Conservation (phyloP, 2,113 vertebrate species). For the Hepsetus odoe region DNA sequence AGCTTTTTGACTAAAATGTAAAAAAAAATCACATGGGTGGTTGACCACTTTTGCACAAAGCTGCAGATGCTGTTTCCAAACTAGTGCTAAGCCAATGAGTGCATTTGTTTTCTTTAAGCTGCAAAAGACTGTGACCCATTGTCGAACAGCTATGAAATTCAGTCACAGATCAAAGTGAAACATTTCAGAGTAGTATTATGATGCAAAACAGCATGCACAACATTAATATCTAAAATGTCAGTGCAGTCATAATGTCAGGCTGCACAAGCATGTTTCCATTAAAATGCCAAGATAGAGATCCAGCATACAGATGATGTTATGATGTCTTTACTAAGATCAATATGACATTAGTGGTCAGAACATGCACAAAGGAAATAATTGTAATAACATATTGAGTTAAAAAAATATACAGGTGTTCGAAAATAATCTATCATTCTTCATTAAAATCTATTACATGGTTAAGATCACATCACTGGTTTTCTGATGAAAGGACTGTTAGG, state of each 20-base stretch:
- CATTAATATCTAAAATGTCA: conserved; percentile 75
- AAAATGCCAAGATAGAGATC: conserved; percentile 67
- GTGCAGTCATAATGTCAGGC: conserved; percentile 70
- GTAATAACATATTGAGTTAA: not conserved
- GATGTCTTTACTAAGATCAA: conserved; percentile 25
- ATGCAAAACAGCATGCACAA: conserved; percentile 70
- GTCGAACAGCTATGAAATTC: conserved; percentile 23
- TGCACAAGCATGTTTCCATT: conserved; percentile 66
- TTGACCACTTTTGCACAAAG: too few species aligned
- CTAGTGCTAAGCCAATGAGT: not conserved
- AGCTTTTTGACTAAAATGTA: too few species aligned
- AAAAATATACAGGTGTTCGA: not conserved
- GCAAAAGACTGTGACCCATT: not conserved
- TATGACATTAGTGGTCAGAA: not conserved
- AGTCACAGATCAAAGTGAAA: conserved; percentile 47
- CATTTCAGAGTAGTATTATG: conserved; percentile 59
- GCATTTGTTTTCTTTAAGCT: not conserved
- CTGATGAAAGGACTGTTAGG: conserved; percentile 3
- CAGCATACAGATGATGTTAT: conserved; percentile 64
- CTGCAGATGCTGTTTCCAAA: not conserved
- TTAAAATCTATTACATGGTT: conserved; percentile 35
- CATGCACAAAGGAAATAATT: not conserved
- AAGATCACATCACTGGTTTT: conserved; percentile 32
- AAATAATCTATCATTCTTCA: conserved; percentile 11
- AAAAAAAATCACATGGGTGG: too few species aligned